Percentiles rank a stretch among this genome's conserved stretches.
Conservation (phyloP, 2,888 invertebrate species). For the Sesia bembeciformis region DNA sequence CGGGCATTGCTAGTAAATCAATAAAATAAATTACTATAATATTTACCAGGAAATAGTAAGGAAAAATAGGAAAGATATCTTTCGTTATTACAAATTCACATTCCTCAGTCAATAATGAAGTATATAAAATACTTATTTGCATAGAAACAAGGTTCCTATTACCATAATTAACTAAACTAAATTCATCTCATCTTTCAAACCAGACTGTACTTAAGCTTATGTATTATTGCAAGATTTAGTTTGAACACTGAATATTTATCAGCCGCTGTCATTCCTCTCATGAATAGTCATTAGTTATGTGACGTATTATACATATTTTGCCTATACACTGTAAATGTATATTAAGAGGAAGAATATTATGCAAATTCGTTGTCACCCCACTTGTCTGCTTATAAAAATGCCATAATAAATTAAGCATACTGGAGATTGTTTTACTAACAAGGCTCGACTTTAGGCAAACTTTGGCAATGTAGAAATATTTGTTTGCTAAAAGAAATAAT, state of each 20-base stretch:
- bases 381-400: background rate
- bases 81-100: no score
- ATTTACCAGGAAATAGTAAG: no score
- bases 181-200: no score
- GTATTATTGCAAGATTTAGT: conserved; percentile 23
- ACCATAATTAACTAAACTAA: no score
- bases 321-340: background rate
- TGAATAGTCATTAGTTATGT: conserved; percentile 35
- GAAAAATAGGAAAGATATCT: no score
- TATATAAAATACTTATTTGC: no score
- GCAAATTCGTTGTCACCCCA: background rate
- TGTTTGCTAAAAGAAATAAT: background rate
- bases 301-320: conserved; percentile 9
- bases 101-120: no score
- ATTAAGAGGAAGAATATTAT: background rate
- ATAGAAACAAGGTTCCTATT: no score
- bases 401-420: background rate
- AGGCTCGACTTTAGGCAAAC: background rate
- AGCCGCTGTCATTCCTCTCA: conserved; percentile 33
- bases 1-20: no score
- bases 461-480: background rate
- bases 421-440: background rate
- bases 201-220: background rate
- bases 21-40: no score
- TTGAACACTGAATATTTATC: conserved; percentile 42